Evolutionary conservation across 2,797 vertebrate species (phyloP), one percentile per base, ranked within the genome.

Genomic region (Petrocephalus schoutedeni): DNA sequence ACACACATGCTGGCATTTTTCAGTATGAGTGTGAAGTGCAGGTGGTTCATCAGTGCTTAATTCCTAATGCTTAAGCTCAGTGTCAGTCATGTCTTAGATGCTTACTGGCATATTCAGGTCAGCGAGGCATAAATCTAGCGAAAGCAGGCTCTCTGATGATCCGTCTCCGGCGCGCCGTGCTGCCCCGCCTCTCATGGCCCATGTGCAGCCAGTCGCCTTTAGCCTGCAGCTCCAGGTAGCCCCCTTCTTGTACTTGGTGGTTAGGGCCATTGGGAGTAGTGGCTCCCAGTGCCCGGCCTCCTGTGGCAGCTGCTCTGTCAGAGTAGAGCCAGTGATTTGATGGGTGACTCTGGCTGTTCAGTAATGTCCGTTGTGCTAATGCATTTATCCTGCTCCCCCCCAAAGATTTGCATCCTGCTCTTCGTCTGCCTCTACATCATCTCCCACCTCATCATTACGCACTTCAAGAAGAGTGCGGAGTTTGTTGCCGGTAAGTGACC

Each of bases 391-490:
- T 61, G 28, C 45, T 19, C 83, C 32, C 67, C 36, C 56, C 49
- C 58, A 10, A 36, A 97, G 96, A 96, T 97, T 89, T 97, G 95
- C 36, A 85, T 93, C 32, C 94, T 97, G 91, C 94, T 97, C 82
- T 97, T 97, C 1, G 92, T 93, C 1, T 90, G 92, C 67, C 95
- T 97, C 89, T 97, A 96, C 90, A 93, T 96, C 89, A 91, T 97
- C 90, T 96, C 95, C 89, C 96, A 96, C 67, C 90, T 96, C 87
- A 87, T 96, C 92, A 93, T 96, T 93, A 95, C 95, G 36, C 93
- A 89, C 91, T 96, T 96, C 91, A 96, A 95, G 93, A 96, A 95
- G 92, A 95, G 95, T 90, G 90, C 96, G 0, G 96, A 96, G 87
- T 96, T 96, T 21, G 82, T 94, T 3, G 93, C 94, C 93, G 96